Percentiles rank a stretch among this genome's conserved stretches.
phyloP scores from a whole-genome alignment of 2,797 vertebrate species.

The Rhabdophis nuchalis region DNA sequence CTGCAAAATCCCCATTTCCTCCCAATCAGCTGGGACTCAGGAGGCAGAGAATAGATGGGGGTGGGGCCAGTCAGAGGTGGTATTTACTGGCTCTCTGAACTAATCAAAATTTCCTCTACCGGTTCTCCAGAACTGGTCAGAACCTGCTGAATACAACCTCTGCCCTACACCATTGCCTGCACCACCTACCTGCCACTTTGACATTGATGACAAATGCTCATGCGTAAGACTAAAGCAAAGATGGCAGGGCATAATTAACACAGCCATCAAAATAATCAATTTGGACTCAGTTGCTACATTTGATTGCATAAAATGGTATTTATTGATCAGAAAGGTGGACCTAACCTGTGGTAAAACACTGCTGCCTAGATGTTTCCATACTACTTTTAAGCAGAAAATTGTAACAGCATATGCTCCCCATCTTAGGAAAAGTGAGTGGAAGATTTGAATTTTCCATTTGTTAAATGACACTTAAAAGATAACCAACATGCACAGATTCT shows the following conservation, averaged over 20 bases:
- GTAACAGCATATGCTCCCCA: background rate
- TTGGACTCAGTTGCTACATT: background rate
- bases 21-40: no score
- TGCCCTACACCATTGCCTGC: background rate
- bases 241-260: background rate
- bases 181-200: background rate
- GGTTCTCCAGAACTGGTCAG: no score
- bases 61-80: no score
- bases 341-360: background rate
- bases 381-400: background rate
- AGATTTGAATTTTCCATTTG: background rate
- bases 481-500: background rate
- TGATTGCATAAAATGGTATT: background rate
- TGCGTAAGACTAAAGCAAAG: background rate
- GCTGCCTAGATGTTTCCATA: background rate
- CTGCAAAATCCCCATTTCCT: no score
- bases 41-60: no score
- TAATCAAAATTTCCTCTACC: no score
- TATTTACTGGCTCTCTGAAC: no score
- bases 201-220: background rate
- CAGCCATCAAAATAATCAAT: background rate
- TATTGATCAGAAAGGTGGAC: background rate
- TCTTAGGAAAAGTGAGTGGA: background rate
- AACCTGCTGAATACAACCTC: no score
- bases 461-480: background rate